Conservation (phyloP, 2,888 invertebrate genomes). For the Galerucella pusilla region DNA sequence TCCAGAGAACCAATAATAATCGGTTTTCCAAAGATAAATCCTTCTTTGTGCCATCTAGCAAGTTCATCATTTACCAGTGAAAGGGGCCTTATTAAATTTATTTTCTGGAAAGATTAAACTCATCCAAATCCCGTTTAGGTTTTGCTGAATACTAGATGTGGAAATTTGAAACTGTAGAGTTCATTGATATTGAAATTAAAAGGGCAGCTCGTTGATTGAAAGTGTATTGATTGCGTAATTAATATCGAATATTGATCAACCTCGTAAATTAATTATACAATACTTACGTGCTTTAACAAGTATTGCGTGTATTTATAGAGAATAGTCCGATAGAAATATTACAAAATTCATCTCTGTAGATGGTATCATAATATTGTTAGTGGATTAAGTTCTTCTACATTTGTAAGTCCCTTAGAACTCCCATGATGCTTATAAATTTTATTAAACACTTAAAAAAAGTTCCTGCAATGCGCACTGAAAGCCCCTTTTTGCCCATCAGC, state of each 20-base stretch:
- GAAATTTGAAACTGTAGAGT: slow-evolving; percentile 23
- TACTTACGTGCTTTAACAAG: background rate
- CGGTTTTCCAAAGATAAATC: slow-evolving; percentile 56
- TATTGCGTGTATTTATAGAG: background rate
- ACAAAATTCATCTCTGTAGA: no score
- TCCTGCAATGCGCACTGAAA: slow-evolving; percentile 19
- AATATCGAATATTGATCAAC: slow-evolving; percentile 1
- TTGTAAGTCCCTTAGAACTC: slow-evolving; percentile 6
- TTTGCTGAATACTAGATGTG: slow-evolving; percentile 28
- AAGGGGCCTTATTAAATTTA: slow-evolving; percentile 44
- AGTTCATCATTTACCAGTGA: slow-evolving; percentile 41
- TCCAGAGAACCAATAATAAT: slow-evolving; percentile 54
- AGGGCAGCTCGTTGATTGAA: slow-evolving; percentile 7
- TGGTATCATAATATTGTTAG: slow-evolving; percentile 7
- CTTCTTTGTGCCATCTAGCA: slow-evolving; percentile 48
- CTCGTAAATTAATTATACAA: background rate
- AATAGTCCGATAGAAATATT: background rate
- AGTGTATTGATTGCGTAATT: background rate
- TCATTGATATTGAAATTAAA: slow-evolving; percentile 11
- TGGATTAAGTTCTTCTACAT: background rate
- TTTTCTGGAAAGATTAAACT: slow-evolving; percentile 39
- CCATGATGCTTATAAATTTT: slow-evolving; percentile 29
- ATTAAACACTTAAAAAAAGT: slow-evolving; percentile 27
- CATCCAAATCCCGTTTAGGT: slow-evolving; percentile 30
- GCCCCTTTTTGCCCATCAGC: slow-evolving; percentile 25